Evolutionary conservation across 1,140 invertebrate species (phyloP).

Genomic region (Augochlora pura): DNA sequence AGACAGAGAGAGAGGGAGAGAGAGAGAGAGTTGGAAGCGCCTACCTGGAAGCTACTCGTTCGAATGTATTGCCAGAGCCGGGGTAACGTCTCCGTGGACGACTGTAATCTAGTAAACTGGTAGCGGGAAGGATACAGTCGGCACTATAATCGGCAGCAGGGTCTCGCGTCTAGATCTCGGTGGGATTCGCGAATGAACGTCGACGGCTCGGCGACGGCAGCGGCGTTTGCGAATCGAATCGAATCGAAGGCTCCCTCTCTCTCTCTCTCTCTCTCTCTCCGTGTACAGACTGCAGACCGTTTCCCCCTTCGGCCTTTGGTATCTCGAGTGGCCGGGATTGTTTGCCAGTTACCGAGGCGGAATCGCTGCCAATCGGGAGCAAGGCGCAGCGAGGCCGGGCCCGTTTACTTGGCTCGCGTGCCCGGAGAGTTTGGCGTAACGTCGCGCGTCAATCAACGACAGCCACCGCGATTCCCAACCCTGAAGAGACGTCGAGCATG

Average conservation of each 20-base stretch:
- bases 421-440: slow-evolving; percentile 72
- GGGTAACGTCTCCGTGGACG: neutral
- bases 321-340: slow-evolving; percentile 29
- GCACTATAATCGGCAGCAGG: slow-evolving; percentile 28
- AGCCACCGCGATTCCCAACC: slow-evolving; percentile 35
- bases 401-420: slow-evolving; percentile 75
- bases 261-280: no score
- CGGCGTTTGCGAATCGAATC: no score
- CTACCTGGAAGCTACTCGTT: slow-evolving; percentile 40
- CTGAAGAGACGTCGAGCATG: slow-evolving; percentile 59
- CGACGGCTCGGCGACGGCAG: no score
- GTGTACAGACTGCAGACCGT: no score
- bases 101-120: slow-evolving; percentile 46
- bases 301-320: slow-evolving; percentile 4
- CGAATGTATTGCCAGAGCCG: neutral
- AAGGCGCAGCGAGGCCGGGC: slow-evolving; percentile 33
- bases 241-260: no score
- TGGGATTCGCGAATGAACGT: slow-evolving; percentile 1
- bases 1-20: no score
- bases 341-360: slow-evolving; percentile 55
- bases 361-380: slow-evolving; percentile 55
- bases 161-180: slow-evolving; percentile 1
- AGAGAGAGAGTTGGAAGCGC: neutral
- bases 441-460: slow-evolving; percentile 76
- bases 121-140: slow-evolving; percentile 19